These are phyloP conservation scores for Elysia chlorotica DNA, from an alignment of 1,140 invertebrate species.

Conservation along the genomic window DNA sequence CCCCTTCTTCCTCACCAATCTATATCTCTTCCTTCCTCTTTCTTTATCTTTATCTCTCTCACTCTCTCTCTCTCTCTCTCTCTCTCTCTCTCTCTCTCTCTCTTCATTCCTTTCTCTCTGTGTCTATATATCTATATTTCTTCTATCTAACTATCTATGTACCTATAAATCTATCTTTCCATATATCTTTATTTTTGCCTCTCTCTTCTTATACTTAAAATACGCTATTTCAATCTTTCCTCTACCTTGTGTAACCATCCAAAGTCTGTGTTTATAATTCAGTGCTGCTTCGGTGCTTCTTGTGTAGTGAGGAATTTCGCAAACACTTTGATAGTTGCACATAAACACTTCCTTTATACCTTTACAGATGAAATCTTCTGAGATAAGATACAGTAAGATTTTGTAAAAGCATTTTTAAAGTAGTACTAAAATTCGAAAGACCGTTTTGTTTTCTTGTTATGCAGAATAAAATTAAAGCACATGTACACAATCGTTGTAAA, in stretches of 20 bases:
- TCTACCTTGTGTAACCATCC: not conserved
- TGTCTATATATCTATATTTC: not conserved
- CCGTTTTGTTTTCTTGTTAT: no score
- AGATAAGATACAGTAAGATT: no score
- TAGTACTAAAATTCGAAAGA: no score
- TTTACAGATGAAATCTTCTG: no score
- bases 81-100: not conserved
- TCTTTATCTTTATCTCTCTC: not conserved
- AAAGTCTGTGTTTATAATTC: no score
- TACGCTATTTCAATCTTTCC: not conserved
- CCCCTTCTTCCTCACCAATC: not conserved
- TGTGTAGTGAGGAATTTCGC: no score
- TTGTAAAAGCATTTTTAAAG: no score
- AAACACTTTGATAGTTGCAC: no score
- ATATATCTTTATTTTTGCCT: constrained; percentile 1
- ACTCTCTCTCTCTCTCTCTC: not conserved
- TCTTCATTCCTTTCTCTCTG: not conserved
- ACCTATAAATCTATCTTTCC: constrained; percentile 3
- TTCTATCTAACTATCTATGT: constrained; percentile 8
- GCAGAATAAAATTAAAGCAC: no score
- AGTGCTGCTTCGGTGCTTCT: no score
- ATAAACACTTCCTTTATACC: no score
- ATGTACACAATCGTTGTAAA: no score
- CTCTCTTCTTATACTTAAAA: not conserved
- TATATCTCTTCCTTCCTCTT: not conserved